These are phyloP conservation scores for Lamellibrachia luymesi DNA, from an alignment of 1,140 invertebrate genomes.

Conservation along the genomic window DNA sequence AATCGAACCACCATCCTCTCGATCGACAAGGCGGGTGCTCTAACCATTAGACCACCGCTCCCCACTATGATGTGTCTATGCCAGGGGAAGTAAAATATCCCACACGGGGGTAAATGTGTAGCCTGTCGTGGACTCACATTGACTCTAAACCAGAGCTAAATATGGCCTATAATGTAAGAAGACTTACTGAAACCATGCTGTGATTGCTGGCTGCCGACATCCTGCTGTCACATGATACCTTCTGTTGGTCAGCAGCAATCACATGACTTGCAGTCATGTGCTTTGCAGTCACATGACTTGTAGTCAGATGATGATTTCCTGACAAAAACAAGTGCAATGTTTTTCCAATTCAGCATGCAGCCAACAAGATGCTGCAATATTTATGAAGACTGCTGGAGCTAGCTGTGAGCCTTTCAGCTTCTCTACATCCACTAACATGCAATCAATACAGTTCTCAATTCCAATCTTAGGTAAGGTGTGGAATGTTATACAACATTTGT, in stretches of 20 bases:
- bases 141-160: too few species aligned
- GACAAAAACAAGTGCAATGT: not conserved
- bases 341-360: not conserved
- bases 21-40: too few species aligned
- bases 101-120: too few species aligned
- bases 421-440: not conserved
- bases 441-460: not conserved
- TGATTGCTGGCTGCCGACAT: not conserved
- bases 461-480: not conserved
- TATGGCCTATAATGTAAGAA: not conserved
- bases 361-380: not conserved
- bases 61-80: too few species aligned
- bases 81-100: too few species aligned
- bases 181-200: not conserved
- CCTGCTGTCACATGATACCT: not conserved
- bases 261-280: not conserved
- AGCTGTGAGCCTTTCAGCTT: not conserved
- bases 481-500: not conserved
- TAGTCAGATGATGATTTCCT: not conserved
- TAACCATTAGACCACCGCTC: too few species aligned
- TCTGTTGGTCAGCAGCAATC: not conserved
- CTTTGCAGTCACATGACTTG: not conserved
- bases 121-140: too few species aligned
- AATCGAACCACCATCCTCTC: too few species aligned
- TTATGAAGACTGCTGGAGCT: not conserved